phyloP scores from a whole-genome alignment of 2,888 invertebrate genomes.

The Dermolepida albohirtum region DNA sequence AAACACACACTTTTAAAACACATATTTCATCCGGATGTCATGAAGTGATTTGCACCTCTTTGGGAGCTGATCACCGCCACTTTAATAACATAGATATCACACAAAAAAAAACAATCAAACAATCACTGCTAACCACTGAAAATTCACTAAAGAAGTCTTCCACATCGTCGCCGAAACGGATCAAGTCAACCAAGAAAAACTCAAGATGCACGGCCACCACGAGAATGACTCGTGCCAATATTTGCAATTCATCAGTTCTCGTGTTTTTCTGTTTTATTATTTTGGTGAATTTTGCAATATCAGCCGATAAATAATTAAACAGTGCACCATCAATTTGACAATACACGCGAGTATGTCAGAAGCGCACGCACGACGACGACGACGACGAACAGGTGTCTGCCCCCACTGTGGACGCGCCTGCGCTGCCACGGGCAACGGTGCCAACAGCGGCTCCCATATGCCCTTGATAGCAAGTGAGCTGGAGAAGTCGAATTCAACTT shows the following conservation, averaged over 20 bases:
- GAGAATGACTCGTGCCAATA: too few species aligned
- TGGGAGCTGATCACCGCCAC: conserved; percentile 19
- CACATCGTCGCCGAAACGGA: too few species aligned
- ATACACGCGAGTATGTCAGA: conserved; percentile 51
- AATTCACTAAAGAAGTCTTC: too few species aligned
- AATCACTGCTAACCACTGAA: conserved; percentile 1
- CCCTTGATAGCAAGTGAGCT: conserved; percentile 57
- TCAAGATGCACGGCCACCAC: too few species aligned
- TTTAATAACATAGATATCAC: too few species aligned
- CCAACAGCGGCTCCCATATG: conserved; percentile 51
- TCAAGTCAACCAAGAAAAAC: neutral
- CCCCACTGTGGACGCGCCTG: conserved; percentile 52
- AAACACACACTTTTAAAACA: conserved; percentile 45
- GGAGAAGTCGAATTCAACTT: conserved; percentile 31
- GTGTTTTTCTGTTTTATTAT: conserved; percentile 4
- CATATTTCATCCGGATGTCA: conserved; percentile 46
- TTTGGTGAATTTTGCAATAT: neutral
- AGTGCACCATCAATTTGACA: conserved; percentile 56
- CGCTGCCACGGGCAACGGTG: conserved; percentile 44
- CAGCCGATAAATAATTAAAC: conserved; percentile 29
- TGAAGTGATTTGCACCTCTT: conserved; percentile 42
- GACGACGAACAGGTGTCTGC: conserved; percentile 55
- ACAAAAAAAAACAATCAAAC: neutral
- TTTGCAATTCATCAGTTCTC: too few species aligned
- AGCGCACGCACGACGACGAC: conserved; percentile 35